Evolutionary conservation across 2,888 invertebrate species (phyloP), one percentile per base, ranked within the genome.

Genomic region (Gymnocheta viridis): DNA sequence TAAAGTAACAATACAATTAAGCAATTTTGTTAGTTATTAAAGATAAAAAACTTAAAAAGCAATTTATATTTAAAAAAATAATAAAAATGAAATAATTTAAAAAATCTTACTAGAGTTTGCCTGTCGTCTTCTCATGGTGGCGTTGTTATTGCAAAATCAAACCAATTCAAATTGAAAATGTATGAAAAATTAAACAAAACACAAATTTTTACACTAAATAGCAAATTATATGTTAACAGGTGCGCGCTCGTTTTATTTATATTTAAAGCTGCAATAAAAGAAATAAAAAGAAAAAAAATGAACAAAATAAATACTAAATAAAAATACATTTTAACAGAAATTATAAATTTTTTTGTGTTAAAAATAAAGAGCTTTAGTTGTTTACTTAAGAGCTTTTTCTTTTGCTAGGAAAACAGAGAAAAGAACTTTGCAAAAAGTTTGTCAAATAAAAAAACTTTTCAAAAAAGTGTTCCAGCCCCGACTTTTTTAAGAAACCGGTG

Each of bases 81-180:
- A 47, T 54, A n/a, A 67, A 67, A 72, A 51, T 38, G 38, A 27
- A 79, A 82, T 47, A 56, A 38, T 12, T 10, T 47, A 27, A 32
- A 80, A 67, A 73, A 72, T 62, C 84, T 84, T 84, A 84, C 83
- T 64, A 51, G 74, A 38, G 58, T 67, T 70, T 35, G 51, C 56
- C 73, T 81, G 84, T 32, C 84, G 80, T 84, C 84, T 77, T 64
- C 84, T 81, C 84, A 84, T 84, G 80, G 35, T 81, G 84, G 44
- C 72, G 60, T 54, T 81, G 58, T 35, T 44, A 49, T 58, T 12
- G 4, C 35, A 24, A 80, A 72, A 60, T 80, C 22, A 77, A 76
- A 60, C 41, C 24, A 24, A 62, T 14, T 24, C 14, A 35, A 76
- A 35, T 44, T 76, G 9, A 35, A 72, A 58, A 44, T 58, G 49